Conservation (phyloP, 2,888 invertebrate genomes). For the Piscicola geometra region DNA sequence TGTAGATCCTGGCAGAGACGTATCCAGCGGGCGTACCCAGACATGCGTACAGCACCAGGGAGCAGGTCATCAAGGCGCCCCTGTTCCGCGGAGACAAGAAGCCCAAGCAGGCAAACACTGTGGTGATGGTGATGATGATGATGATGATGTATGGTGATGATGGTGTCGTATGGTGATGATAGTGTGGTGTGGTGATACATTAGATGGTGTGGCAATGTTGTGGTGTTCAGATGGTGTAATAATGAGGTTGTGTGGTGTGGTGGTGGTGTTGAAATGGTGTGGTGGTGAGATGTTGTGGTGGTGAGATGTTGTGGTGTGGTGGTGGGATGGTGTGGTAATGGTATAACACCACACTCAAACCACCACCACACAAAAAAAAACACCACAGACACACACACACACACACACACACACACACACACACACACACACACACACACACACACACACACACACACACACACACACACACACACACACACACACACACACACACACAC, state of each 20-base stretch:
- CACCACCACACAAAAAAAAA: background rate
- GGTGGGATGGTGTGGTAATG: no score
- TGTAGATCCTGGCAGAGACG: constrained; percentile 91
- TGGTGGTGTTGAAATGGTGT: no score
- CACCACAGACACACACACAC: background rate
- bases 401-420: background rate
- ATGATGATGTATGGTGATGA: no score
- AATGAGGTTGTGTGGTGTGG: no score
- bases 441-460: constrained; percentile 7
- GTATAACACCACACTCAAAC: no score
- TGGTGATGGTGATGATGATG: constrained; percentile 41
- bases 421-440: background rate
- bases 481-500: background rate
- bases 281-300: no score
- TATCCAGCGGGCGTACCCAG: constrained; percentile 94
- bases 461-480: background rate
- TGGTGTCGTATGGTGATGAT: no score
- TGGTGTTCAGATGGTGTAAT: no score
- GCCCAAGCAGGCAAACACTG: constrained; percentile 95
- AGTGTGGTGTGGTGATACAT: no score
- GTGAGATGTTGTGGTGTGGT: no score
- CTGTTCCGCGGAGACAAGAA: constrained; percentile 97
- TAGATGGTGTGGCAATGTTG: no score
- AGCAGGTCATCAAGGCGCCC: constrained; percentile 96
- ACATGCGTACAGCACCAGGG: constrained; percentile 91